These are phyloP conservation scores for Mola mola DNA, from an alignment of 2,113 vertebrate genomes.

Conservation along the genomic window DNA sequence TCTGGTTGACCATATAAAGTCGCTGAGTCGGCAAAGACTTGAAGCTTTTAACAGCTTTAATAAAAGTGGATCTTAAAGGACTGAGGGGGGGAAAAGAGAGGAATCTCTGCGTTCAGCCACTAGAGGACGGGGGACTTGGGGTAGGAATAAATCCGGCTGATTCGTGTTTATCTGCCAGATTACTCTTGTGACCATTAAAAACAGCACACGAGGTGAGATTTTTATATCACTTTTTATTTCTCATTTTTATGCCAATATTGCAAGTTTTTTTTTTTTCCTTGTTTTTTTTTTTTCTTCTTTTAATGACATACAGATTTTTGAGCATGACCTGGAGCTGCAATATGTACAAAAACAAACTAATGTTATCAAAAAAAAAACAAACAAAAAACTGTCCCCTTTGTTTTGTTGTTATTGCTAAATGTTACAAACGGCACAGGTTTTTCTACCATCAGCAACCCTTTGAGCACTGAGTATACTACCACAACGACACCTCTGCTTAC, in stretches of 20 bases:
- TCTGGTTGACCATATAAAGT: slow-evolving; percentile 56
- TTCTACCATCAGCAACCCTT: slow-evolving; percentile 88
- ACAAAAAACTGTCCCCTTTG: slow-evolving; percentile 88
- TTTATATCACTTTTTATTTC: slow-evolving; percentile 92
- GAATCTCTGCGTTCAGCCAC: too few species aligned
- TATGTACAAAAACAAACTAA: slow-evolving; percentile 90
- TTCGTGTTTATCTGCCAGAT: too few species aligned
- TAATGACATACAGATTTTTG: slow-evolving; percentile 92
- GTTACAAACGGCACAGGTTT: slow-evolving; percentile 94
- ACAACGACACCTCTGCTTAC: slow-evolving; percentile 82
- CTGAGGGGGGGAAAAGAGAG: not conserved
- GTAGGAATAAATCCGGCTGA: too few species aligned
- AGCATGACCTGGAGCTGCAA: slow-evolving; percentile 89
- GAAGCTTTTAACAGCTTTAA: slow-evolving; percentile 65
- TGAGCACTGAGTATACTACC: slow-evolving; percentile 89
- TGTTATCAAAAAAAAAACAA: slow-evolving; percentile 80
- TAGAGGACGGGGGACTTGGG: too few species aligned
- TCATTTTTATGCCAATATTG: slow-evolving; percentile 90
- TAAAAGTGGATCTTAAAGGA: slow-evolving; percentile 49
- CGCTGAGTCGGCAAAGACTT: not conserved
- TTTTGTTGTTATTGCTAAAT: slow-evolving; percentile 98
- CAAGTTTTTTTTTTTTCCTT: slow-evolving; percentile 52
- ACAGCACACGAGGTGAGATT: slow-evolving; percentile 64
- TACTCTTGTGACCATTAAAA: too few species aligned
- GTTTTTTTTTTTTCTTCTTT: slow-evolving; percentile 82